Percentiles rank a stretch among this genome's conserved stretches.
These are phyloP conservation scores for Botrylloides violaceus DNA, from an alignment of 23 tunicate species.

Conservation along the genomic window DNA sequence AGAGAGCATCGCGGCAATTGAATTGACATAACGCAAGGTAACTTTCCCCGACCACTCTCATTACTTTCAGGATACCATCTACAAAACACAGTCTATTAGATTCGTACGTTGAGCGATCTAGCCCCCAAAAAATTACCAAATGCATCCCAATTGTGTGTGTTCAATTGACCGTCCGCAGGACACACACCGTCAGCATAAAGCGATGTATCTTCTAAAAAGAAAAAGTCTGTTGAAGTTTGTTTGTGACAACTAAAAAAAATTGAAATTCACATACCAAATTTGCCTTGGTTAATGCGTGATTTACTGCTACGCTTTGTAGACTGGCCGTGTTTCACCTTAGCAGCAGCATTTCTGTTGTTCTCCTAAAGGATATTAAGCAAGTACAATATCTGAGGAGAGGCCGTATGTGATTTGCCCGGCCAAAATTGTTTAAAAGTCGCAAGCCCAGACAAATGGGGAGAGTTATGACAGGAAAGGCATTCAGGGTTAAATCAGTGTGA, in stretches of 20 bases:
- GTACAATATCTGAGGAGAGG: no score
- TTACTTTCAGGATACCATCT: slow-evolving; percentile 54
- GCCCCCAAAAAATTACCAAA: background rate
- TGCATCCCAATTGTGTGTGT: background rate
- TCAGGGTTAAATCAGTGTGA: no score
- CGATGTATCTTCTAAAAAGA: background rate
- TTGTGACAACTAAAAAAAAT: no score
- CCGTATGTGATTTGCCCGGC: no score
- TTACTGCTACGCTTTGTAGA: background rate
- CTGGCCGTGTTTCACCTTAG: background rate
- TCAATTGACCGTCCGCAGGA: background rate
- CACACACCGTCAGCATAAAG: background rate
- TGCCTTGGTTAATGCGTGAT: background rate
- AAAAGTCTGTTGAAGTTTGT: background rate
- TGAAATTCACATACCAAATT: background rate
- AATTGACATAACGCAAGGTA: slow-evolving; percentile 55
- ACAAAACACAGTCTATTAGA: slow-evolving; percentile 20
- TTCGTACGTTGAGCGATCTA: no score
- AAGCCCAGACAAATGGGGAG: no score
- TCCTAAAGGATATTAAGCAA: background rate
- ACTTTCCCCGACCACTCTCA: slow-evolving; percentile 67
- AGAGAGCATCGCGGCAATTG: slow-evolving; percentile 60
- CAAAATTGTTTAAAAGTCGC: no score
- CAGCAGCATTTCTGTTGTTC: background rate
- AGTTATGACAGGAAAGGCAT: no score